Conservation (phyloP, 1,140 invertebrate genomes). For the Forficula auricularia region DNA sequence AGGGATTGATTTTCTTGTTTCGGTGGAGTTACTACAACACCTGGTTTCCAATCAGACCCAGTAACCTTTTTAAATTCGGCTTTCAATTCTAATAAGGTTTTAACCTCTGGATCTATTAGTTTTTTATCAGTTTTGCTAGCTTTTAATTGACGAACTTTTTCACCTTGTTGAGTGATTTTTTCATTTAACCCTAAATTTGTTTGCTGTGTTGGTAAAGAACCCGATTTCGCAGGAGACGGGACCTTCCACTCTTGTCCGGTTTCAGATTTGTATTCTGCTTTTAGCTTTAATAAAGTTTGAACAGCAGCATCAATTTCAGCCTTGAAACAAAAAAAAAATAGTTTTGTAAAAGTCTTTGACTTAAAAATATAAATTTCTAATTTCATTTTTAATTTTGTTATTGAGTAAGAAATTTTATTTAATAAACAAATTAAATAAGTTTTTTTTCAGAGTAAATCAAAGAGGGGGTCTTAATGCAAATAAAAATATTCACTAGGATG, state of each 20-base stretch:
- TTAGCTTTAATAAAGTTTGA: slow-evolving; percentile 42
- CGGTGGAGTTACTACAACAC: slow-evolving; percentile 14
- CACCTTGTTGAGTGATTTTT: slow-evolving; percentile 21
- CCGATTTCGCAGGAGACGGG: background rate
- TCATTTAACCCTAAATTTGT: slow-evolving; percentile 7
- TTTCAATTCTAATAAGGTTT: slow-evolving; percentile 49
- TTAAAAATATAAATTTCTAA: too few species aligned
- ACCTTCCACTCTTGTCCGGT: slow-evolving; percentile 48
- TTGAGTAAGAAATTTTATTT: too few species aligned
- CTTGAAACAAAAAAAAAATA: too few species aligned
- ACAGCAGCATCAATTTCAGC: slow-evolving; percentile 36
- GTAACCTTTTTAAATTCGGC: slow-evolving; percentile 44
- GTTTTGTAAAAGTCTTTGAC: too few species aligned
- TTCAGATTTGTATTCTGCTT: slow-evolving; percentile 45
- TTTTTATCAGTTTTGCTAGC: slow-evolving; percentile 28
- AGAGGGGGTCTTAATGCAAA: too few species aligned
- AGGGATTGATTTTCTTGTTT: too few species aligned
- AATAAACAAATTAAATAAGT: too few species aligned
- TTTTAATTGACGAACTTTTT: slow-evolving; percentile 29
- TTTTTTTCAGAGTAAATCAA: too few species aligned
- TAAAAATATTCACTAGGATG: too few species aligned
- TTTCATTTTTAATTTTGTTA: too few species aligned
- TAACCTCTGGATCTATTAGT: slow-evolving; percentile 41
- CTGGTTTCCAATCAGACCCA: slow-evolving; percentile 45
- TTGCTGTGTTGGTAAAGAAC: background rate